Evolutionary conservation across 92 coral and sea anemone genomes (phyloP), one percentile per base, ranked within the genome.

Genomic region (Umimayanthus kanabou): DNA sequence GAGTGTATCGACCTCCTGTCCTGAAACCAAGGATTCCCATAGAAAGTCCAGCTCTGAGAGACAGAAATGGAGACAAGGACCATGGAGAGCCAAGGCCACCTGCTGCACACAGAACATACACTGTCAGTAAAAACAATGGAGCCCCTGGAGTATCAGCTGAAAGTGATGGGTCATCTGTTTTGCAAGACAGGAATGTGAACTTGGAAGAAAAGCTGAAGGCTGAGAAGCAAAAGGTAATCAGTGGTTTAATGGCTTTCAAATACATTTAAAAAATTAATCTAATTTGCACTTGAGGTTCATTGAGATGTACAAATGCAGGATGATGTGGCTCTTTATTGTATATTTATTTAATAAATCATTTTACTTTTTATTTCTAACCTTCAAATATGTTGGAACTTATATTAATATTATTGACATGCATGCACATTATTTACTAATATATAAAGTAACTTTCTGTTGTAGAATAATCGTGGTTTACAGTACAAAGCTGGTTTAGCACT

Each of bases 401-500:
- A 4, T n/a, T n/a, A n/a, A n/a, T 42, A 6, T 42, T 53, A 47
- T 53, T 53, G 58, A 53, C 58, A 14, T 53, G 58, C 58, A 1
- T 73, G 77, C 43, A 29, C 77, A 16, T 14, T 73, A 14, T 14
- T 73, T 15, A 2, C 37, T 33, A 33, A 33, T 33, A 14, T 18
- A 73, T 33, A 29, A 11, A 11, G 7, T 13, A 73, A 11, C 23
- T 73, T 26, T 81, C 39, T 89, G 64, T 77, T 73, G 15, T 53
- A 92, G 94, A 89, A 85, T 76, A 92, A 83, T 74, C 79, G 87
- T 42, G 92, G 92, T 10, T 72, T 92, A 39, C 90, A 88, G 73
- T 92, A 92, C 91, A 92, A 92, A 79, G 94, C 94, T 53, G 94
- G 94, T 22, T 53, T 89, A 42, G 89, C 92, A 6, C 86, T 89